Evolutionary conservation across 2,113 vertebrate species (phyloP).

Genomic region (Bambusicola thoracicus): DNA sequence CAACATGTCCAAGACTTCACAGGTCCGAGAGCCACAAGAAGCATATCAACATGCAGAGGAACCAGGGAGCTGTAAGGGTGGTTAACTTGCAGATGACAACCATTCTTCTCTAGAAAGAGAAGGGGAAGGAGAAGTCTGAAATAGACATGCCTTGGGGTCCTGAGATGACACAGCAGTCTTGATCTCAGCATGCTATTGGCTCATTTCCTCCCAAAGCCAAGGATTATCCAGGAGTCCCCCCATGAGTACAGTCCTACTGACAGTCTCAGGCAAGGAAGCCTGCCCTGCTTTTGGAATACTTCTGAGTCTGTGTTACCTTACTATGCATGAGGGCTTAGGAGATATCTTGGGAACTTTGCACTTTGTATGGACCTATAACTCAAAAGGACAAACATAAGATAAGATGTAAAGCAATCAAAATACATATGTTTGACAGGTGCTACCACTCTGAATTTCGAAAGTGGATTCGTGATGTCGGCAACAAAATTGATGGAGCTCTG

Average conservation of each 20-base stretch:
- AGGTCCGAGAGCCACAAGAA: neutral
- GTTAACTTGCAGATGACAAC: neutral
- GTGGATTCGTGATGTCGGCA: fast-evolving
- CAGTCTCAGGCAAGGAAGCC: neutral
- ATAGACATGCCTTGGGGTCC: neutral
- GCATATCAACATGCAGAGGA: neutral
- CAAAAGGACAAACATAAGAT: neutral
- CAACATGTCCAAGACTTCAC: neutral
- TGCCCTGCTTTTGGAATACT: neutral
- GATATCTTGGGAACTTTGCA: neutral
- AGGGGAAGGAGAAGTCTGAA: neutral
- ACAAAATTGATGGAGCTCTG: neutral
- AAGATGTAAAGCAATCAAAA: neutral
- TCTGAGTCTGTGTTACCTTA: neutral
- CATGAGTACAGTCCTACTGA: neutral
- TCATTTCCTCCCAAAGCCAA: neutral
- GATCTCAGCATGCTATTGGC: neutral
- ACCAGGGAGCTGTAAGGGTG: neutral
- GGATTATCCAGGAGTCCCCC: neutral
- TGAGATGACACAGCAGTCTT: constrained; percentile 26
- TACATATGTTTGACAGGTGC: neutral
- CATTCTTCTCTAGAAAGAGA: neutral
- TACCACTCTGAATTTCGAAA: neutral
- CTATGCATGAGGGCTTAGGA: neutral
- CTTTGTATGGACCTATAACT: neutral